Base-by-base conservation (phyloP, 2,797 vertebrate genomes). In the Sebastes baramenuke region DNA sequence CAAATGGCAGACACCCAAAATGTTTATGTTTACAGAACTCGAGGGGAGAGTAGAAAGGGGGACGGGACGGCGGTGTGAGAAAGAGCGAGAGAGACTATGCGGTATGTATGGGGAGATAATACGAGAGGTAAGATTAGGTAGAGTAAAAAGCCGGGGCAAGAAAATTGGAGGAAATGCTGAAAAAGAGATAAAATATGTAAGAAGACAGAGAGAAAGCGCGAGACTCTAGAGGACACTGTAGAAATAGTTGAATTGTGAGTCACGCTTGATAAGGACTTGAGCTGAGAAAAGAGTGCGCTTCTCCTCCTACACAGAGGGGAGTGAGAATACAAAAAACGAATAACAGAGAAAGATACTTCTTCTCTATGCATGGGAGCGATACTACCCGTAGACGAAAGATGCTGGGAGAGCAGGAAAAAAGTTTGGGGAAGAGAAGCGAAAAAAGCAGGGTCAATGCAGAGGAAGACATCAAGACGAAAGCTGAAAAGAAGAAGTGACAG, bases 21-120 rank as follows among this genome's bases (percentile, higher is more conserved):
- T 94, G 87, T 93, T 92, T 89, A 89, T 84, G 92, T 88, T 89
- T 84, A 88, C 88, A 92, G 75, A 86, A 91, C 61, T 82, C 5
- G 27, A 36, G 29, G 71, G 36, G 67, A 25, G 66, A 85, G 65
- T 32, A 82, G 75, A 75, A 79, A 84, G 80, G 81, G 38, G 42
- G 42, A 46, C 14, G 14, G 42, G 72, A 87, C 24, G 30, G 81
- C 24, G 58, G 79, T 61, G 69, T 55, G 67, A 73, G 77, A 61
- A 60, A 67, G 67, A 72, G 32, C 12, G 20, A 68, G 16, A 20
- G 49, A 72, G 78, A 77, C 65, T 74, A 34, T 61, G 64, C 22
- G 3, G 62, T 67, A 78, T 49, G 60, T 66, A 42, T 27, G 58
- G 22, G 42, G 49, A 83, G 87, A 87, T 88, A 87, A 87, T 76